Conservation (phyloP, 2,113 vertebrate genomes). For the Plectropomus leopardus region DNA sequence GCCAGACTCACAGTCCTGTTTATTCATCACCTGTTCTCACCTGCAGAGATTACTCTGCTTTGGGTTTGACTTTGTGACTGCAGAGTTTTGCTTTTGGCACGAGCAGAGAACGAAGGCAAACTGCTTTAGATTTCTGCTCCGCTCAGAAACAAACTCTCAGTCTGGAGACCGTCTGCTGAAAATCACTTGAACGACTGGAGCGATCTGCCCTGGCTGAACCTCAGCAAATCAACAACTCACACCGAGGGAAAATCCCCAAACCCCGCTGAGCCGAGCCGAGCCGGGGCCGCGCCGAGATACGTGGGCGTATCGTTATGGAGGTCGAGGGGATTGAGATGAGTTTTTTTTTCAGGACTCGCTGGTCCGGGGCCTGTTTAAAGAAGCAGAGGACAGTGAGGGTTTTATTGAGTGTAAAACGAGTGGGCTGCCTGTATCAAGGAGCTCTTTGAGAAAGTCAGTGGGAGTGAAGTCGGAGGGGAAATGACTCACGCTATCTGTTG, state of each 20-base stretch:
- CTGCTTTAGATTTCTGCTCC: slow-evolving; percentile 25
- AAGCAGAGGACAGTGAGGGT: slow-evolving; percentile 65
- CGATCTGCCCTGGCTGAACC: slow-evolving; percentile 35
- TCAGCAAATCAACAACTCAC: slow-evolving; percentile 57
- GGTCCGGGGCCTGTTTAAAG: slow-evolving; percentile 39
- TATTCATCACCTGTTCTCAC: not conserved
- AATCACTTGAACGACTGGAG: slow-evolving; percentile 24
- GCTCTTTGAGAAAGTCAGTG: slow-evolving; percentile 72
- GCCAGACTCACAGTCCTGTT: not conserved
- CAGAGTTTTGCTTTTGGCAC: too few species aligned
- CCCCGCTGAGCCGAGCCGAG: slow-evolving; percentile 24
- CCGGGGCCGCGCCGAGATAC: slow-evolving; percentile 15
- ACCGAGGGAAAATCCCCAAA: slow-evolving; percentile 53
- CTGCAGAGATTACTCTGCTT: not conserved
- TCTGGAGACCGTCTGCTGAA: slow-evolving; percentile 9
- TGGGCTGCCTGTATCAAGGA: slow-evolving; percentile 66
- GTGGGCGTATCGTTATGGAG: slow-evolving; percentile 49
- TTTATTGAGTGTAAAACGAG: slow-evolving; percentile 68
- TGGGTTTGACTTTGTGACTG: not conserved
- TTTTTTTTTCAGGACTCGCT: slow-evolving; percentile 22
- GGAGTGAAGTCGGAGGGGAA: slow-evolving; percentile 61
- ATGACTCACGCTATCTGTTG: slow-evolving; percentile 65
- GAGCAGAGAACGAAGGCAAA: too few species aligned
- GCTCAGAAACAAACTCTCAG: slow-evolving; percentile 20
- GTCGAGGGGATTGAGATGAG: slow-evolving; percentile 42